Percentiles rank a stretch among this genome's conserved stretches.
phyloP scores from a whole-genome alignment of 2,113 vertebrate genomes.

The Pelusios castaneus region DNA sequence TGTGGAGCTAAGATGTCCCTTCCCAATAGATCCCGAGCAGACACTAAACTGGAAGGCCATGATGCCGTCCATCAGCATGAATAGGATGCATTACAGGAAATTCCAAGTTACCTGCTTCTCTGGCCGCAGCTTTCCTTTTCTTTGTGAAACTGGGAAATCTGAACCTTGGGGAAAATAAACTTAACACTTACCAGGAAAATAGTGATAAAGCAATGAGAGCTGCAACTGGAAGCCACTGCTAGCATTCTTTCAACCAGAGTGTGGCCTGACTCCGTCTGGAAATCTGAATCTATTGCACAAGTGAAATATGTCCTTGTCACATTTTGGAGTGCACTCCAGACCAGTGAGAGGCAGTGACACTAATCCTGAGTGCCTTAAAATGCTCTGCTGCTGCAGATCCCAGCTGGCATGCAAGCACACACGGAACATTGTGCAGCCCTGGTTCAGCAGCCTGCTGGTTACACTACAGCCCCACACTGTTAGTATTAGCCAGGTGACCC shows the following conservation, averaged over 20 bases:
- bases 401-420: background rate
- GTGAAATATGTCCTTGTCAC: background rate
- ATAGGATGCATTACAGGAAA: background rate
- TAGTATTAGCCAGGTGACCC: too few species aligned
- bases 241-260: background rate
- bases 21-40: background rate
- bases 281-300: background rate
- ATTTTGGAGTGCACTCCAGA: background rate
- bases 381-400: background rate
- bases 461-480: too few species aligned
- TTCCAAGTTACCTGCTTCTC: background rate
- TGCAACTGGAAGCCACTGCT: background rate
- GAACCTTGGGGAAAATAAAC: background rate
- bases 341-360: background rate
- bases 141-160: background rate
- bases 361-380: background rate
- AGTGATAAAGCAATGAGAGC: background rate
- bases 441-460: too few species aligned
- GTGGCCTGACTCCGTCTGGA: background rate
- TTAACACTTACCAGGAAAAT: background rate
- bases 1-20: background rate
- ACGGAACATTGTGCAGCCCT: too few species aligned
- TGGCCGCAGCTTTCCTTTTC: background rate
- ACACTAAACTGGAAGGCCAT: background rate
- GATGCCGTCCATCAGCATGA: background rate